phyloP scores from a whole-genome alignment of 2,888 invertebrate genomes.

The Dicranocentrus wangi region DNA sequence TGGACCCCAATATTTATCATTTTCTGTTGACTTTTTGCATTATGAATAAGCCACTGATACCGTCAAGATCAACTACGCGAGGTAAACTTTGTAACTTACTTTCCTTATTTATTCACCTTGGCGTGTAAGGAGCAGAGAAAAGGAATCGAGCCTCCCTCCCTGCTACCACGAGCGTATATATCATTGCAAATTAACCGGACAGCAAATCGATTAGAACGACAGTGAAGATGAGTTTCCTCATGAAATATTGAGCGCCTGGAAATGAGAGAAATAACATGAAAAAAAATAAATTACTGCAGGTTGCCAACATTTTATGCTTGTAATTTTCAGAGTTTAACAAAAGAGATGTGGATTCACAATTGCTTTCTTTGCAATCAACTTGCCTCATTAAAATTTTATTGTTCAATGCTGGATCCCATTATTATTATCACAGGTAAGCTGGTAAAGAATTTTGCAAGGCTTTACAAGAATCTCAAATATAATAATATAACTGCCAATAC shows the following conservation, averaged over 20 bases:
- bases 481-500: conserved; percentile 6
- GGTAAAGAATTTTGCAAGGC: conserved; percentile 23
- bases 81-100: conserved; percentile 14
- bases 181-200: conserved; percentile 55
- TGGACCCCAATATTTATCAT: conserved; percentile 28
- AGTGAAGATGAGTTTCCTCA: conserved; percentile 36
- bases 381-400: conserved; percentile 60
- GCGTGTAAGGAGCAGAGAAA: too few species aligned
- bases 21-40: conserved; percentile 50
- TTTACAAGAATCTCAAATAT: too few species aligned
- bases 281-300: not conserved
- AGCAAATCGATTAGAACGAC: conserved; percentile 50
- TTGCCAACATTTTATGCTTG: not conserved
- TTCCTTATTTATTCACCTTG: not conserved
- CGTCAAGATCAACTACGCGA: conserved; percentile 32
- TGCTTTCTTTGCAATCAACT: conserved; percentile 51
- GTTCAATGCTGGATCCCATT: conserved; percentile 23
- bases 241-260: conserved; percentile 16
- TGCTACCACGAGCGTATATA: conserved; percentile 45
- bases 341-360: not conserved
- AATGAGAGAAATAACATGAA: not conserved
- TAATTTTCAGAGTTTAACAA: conserved; percentile 6
- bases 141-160: not conserved
- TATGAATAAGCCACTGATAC: conserved; percentile 13
- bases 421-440: not conserved